These are phyloP conservation scores for Cylindroiulus punctatus DNA, from an alignment of 2,888 invertebrate genomes.

Conservation along the genomic window DNA sequence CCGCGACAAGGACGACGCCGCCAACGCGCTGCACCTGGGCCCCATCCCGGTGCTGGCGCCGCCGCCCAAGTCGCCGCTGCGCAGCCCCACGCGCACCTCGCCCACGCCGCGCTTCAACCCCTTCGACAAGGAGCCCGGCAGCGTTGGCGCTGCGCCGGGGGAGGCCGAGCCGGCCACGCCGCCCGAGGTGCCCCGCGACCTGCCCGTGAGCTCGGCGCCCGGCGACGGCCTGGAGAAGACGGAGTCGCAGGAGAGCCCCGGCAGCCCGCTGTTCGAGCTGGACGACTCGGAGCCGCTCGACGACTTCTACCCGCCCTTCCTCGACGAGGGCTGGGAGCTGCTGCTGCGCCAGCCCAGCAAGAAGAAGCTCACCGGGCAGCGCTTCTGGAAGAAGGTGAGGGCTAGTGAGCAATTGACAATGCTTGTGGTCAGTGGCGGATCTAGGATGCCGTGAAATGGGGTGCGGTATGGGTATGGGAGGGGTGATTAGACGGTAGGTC, in stretches of 20 bases:
- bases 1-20: slow-evolving; percentile 59
- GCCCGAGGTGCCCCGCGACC: slow-evolving; percentile 63
- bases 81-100: slow-evolving; percentile 65
- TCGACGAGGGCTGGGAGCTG: slow-evolving; percentile 95
- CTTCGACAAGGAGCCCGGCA: slow-evolving; percentile 63
- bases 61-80: slow-evolving; percentile 71
- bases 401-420: not conserved
- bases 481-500: no score
- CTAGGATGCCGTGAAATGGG: no score
- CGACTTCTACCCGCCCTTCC: slow-evolving; percentile 81
- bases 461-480: no score
- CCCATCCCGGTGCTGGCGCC: slow-evolving; percentile 63
- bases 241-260: slow-evolving; percentile 81
- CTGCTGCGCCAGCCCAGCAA: slow-evolving; percentile 94
- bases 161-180: slow-evolving; percentile 63
- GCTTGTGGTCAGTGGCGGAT: no score
- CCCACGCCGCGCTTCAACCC: slow-evolving; percentile 65
- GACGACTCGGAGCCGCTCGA: slow-evolving; percentile 91
- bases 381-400: slow-evolving; percentile 91
- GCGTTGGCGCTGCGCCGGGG: slow-evolving; percentile 59
- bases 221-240: slow-evolving; percentile 64
- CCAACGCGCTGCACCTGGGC: not conserved
- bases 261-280: slow-evolving; percentile 93
- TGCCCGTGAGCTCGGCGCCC: slow-evolving; percentile 63
- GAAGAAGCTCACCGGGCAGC: slow-evolving; percentile 93